phyloP scores from a whole-genome alignment of 2,113 vertebrate species.

The Sander vitreus region DNA sequence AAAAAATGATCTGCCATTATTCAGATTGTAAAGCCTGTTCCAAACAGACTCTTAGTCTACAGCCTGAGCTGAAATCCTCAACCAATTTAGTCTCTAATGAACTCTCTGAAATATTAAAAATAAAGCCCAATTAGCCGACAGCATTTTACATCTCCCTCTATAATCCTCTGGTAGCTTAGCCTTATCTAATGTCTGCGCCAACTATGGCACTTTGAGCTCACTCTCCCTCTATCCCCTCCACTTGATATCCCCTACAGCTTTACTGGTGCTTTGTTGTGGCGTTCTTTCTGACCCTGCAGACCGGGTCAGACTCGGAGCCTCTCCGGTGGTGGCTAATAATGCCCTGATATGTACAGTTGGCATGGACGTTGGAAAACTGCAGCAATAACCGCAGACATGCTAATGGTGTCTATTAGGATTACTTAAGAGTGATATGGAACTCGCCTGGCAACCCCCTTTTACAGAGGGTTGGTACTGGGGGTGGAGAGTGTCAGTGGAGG shows the following conservation, averaged over 20 bases:
- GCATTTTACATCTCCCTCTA: slow-evolving; percentile 70
- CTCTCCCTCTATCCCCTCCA: slow-evolving; percentile 48
- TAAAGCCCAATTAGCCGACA: slow-evolving; percentile 77
- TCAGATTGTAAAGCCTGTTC: slow-evolving; percentile 37
- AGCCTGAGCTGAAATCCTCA: slow-evolving; percentile 57
- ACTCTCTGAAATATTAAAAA: slow-evolving; percentile 77
- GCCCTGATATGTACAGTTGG: slow-evolving; percentile 73
- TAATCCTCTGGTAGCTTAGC: slow-evolving; percentile 71
- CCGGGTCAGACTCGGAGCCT: slow-evolving; percentile 66
- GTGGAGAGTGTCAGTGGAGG: slow-evolving; percentile 77
- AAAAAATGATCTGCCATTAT: slow-evolving; percentile 15
- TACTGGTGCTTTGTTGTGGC: slow-evolving; percentile 67
- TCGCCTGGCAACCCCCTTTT: slow-evolving; percentile 89
- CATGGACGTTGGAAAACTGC: slow-evolving; percentile 72
- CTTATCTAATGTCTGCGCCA: slow-evolving; percentile 70
- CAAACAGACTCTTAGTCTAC: slow-evolving; percentile 37
- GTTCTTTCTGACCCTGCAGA: slow-evolving; percentile 67
- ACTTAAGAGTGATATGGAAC: slow-evolving; percentile 88
- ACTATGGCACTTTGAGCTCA: slow-evolving; percentile 70
- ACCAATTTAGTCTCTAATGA: slow-evolving; percentile 68
- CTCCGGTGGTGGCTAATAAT: slow-evolving; percentile 63
- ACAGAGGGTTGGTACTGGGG: slow-evolving; percentile 61
- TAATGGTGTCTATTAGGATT: slow-evolving; percentile 89
- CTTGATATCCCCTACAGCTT: slow-evolving; percentile 69
- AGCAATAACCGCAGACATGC: slow-evolving; percentile 83